Evolutionary conservation across 1,140 invertebrate species (phyloP).

Genomic region (Lasioglossum baleicum): DNA sequence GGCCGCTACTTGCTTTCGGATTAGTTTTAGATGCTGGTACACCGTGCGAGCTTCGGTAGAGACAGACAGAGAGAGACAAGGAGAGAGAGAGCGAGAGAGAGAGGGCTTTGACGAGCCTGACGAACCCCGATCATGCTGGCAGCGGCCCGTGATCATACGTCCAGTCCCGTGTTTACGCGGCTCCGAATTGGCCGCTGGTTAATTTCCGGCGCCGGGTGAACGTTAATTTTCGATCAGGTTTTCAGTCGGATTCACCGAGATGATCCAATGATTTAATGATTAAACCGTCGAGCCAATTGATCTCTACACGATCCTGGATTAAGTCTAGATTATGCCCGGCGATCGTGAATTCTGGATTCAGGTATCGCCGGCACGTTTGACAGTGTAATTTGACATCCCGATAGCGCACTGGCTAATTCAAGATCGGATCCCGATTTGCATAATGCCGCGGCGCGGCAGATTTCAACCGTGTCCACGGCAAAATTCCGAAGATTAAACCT

Average conservation of each 20-base stretch:
- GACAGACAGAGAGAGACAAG: no score
- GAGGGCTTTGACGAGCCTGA: background rate
- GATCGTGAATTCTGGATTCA: slow-evolving; percentile 36
- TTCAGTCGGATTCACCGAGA: slow-evolving; percentile 30
- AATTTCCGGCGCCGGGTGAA: background rate
- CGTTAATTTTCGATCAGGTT: slow-evolving; percentile 43
- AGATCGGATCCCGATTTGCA: background rate
- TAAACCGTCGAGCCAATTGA: slow-evolving; percentile 28
- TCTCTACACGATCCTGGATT: slow-evolving; percentile 35
- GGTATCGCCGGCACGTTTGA: slow-evolving; percentile 12
- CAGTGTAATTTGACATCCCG: slow-evolving; percentile 32
- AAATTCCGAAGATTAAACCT: background rate
- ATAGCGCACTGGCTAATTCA: background rate
- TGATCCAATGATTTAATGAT: slow-evolving; percentile 47
- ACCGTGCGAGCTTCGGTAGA: background rate
- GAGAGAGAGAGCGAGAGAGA: no score
- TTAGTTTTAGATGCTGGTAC: slow-evolving; percentile 31
- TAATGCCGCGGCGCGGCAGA: background rate
- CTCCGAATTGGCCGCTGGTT: background rate
- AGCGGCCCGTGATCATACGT: background rate
- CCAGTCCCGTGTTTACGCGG: slow-evolving; percentile 17
- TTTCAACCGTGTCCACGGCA: background rate
- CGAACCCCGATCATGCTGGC: no score
- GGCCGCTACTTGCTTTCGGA: background rate
- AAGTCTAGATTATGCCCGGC: slow-evolving; percentile 35